These are phyloP conservation scores for Trochalopteron elliotii DNA, from an alignment of 2,113 vertebrate genomes.

Conservation along the genomic window DNA sequence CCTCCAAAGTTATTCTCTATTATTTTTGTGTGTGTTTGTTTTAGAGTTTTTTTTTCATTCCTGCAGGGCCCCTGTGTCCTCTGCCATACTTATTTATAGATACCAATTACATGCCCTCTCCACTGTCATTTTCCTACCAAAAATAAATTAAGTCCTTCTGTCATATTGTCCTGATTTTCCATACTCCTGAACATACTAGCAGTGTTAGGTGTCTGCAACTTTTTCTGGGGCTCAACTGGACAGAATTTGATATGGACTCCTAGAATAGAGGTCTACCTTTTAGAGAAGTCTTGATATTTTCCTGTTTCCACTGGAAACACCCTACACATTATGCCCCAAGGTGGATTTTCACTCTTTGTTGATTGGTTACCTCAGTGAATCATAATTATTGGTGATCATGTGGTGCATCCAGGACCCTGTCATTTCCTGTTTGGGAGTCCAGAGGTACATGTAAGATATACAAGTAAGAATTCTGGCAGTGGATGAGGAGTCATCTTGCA, in stretches of 20 bases:
- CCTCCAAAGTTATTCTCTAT: neutral
- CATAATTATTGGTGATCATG: neutral
- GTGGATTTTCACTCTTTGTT: neutral
- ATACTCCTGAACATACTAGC: neutral
- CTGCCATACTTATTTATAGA: neutral
- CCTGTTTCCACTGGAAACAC: neutral
- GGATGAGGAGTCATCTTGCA: neutral
- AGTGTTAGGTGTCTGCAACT: neutral
- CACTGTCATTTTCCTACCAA: neutral
- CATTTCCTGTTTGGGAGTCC: neutral
- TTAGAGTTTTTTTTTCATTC: neutral
- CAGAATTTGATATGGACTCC: neutral
- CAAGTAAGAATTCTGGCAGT: neutral
- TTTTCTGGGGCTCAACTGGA: neutral
- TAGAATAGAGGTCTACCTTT: neutral
- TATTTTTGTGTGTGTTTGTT: neutral
- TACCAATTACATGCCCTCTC: neutral
- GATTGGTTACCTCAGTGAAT: neutral
- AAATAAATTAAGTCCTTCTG: neutral
- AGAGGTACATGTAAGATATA: neutral
- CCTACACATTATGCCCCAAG: rapidly evolving
- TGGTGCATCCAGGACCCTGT: neutral
- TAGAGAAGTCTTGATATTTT: neutral
- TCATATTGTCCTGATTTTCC: neutral
- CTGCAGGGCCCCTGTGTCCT: neutral